A percentile compares a stretch with the other conserved stretches of the same genome.
phyloP scores from a whole-genome alignment of 1,140 invertebrate species.

The Liolophura sinensis region DNA sequence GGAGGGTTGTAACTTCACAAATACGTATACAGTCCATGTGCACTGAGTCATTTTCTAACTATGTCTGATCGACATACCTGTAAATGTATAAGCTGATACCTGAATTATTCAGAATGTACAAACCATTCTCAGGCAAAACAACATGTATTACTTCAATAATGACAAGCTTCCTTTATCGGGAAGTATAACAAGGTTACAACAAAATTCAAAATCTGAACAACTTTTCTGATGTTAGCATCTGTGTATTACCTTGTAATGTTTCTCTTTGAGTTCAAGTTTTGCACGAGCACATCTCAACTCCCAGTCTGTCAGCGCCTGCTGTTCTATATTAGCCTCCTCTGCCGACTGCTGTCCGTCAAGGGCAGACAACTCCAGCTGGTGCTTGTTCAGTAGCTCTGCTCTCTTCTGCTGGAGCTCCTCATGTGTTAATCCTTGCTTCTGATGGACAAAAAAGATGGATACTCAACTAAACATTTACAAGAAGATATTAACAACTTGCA shows the following conservation, averaged over 20 bases:
- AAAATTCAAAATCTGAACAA: too few species aligned
- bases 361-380: slow-evolving; percentile 46
- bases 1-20: too few species aligned
- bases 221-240: too few species aligned
- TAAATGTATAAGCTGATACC: too few species aligned
- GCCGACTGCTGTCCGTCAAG: slow-evolving; percentile 36
- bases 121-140: too few species aligned
- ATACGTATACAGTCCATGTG: too few species aligned
- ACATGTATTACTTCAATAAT: too few species aligned
- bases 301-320: slow-evolving; percentile 46
- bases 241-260: slow-evolving; percentile 48
- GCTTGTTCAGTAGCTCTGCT: slow-evolving; percentile 44
- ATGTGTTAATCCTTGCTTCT: slow-evolving; percentile 45
- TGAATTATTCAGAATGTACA: too few species aligned
- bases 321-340: slow-evolving; percentile 43
- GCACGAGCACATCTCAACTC: slow-evolving; percentile 51
- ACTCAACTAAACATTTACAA: neutral
- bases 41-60: too few species aligned
- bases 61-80: too few species aligned
- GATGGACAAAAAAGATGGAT: slow-evolving; percentile 12
- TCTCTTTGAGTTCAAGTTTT: slow-evolving; percentile 51
- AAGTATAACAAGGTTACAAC: too few species aligned
- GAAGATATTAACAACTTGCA: slow-evolving; percentile 4
- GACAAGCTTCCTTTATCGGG: too few species aligned
- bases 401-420: slow-evolving; percentile 45